Conservation (phyloP, 2,113 vertebrate species). For the Corynorhinus townsendii region DNA sequence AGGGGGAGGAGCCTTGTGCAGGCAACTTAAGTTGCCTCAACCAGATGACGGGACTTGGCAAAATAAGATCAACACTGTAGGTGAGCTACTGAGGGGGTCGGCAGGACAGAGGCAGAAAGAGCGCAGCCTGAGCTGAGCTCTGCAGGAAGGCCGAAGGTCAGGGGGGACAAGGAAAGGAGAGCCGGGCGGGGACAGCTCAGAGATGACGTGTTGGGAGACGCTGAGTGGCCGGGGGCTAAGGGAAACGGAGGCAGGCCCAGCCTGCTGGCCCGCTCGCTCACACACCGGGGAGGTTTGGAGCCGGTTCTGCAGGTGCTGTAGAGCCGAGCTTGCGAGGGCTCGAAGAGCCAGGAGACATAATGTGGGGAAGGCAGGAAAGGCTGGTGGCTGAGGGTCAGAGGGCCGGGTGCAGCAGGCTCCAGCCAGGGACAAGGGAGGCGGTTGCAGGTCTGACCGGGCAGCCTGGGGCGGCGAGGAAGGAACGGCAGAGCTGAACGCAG, state of each 20-base stretch:
- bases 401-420: background rate
- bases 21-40: background rate
- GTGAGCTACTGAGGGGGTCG: accelerated
- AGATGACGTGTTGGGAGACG: background rate
- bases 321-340: background rate
- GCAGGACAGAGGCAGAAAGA: background rate
- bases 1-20: too few relatives aligned
- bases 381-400: background rate
- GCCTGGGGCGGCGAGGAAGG: background rate
- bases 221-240: too few relatives aligned
- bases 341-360: background rate
- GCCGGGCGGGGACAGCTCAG: background rate
- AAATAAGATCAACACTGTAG: background rate
- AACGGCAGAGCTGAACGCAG: accelerated
- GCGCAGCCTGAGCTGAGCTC: background rate
- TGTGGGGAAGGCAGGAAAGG: background rate
- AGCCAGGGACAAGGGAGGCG: background rate
- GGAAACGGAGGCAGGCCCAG: background rate
- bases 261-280: accelerated
- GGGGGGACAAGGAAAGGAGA: background rate
- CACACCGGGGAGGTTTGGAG: background rate
- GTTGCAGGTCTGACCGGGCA: background rate
- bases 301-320: background rate
- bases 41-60: background rate
- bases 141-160: background rate